phyloP scores from a whole-genome alignment of 2,888 invertebrate genomes.

The Syritta pipiens region DNA sequence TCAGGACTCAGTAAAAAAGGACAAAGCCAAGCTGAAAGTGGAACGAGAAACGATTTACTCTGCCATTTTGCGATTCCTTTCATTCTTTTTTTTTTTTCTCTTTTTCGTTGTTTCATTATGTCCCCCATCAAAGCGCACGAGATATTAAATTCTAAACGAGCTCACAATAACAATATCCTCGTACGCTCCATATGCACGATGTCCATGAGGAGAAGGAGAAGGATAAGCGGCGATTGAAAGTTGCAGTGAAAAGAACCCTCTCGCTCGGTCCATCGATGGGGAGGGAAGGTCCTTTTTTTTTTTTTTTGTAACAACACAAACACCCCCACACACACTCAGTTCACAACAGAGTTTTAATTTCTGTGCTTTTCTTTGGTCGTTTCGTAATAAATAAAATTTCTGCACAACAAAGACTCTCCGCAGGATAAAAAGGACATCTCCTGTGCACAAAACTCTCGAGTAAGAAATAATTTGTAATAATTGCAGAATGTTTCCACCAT shows the following conservation, averaged over 20 bases:
- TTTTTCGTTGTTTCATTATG: constrained; percentile 33
- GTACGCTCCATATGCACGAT: constrained; percentile 8
- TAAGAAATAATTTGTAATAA: constrained; percentile 68
- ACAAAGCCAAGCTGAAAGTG: constrained; percentile 26
- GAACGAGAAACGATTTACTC: constrained; percentile 27
- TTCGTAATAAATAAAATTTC: no score
- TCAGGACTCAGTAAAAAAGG: constrained; percentile 20
- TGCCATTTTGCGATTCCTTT: constrained; percentile 16
- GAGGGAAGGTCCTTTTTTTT: constrained; percentile 5
- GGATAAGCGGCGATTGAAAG: constrained; percentile 20
- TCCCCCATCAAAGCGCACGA: constrained; percentile 14
- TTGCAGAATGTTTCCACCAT: constrained; percentile 68
- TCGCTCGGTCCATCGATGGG: neutral
- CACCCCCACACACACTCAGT: neutral
- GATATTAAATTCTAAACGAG: constrained; percentile 50
- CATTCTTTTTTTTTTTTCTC: neutral
- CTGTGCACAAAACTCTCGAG: constrained; percentile 54
- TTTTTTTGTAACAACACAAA: no score
- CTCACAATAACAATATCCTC: constrained; percentile 41
- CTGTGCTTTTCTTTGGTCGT: no score
- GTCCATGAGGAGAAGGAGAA: constrained; percentile 14
- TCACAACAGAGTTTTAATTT: no score
- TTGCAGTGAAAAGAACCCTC: constrained; percentile 12
- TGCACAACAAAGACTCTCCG: no score
- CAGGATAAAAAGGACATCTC: no score